phyloP scores from a whole-genome alignment of 2,113 vertebrate species.

The Vicugna pacos region DNA sequence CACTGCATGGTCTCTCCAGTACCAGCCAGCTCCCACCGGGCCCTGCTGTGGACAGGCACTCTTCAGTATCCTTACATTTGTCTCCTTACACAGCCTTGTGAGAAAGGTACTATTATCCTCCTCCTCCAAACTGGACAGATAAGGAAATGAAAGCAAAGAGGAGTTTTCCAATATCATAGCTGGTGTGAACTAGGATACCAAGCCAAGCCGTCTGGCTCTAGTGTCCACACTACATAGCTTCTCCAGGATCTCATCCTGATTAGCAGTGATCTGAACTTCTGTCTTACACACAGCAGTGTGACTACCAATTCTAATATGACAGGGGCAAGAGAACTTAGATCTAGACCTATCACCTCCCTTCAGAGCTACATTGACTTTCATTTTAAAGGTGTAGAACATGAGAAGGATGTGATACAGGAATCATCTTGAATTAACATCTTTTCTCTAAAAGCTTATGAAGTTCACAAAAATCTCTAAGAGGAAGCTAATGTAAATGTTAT shows the following conservation, averaged over 20 bases:
- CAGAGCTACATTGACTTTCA: background rate
- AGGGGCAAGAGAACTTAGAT: background rate
- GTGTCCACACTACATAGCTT: background rate
- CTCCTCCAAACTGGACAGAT: background rate
- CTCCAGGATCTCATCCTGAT: background rate
- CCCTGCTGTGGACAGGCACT: background rate
- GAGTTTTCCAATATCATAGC: background rate
- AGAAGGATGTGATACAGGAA: background rate
- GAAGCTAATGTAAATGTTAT: background rate
- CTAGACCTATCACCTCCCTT: background rate
- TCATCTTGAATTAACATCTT: conserved; percentile 15
- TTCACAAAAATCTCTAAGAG: conserved; percentile 1
- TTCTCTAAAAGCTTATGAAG: background rate
- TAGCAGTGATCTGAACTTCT: background rate
- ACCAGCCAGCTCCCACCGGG: background rate
- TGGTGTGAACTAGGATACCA: background rate
- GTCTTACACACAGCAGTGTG: background rate
- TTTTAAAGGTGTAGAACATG: background rate
- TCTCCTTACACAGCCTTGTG: background rate
- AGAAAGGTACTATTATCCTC: background rate
- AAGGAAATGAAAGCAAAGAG: conserved; percentile 6
- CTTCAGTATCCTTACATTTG: background rate
- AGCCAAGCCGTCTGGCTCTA: background rate
- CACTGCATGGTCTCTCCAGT: background rate
- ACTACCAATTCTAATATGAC: background rate